These are phyloP conservation scores for Tenthredo scrophulariae DNA, from an alignment of 2,888 invertebrate species.

Conservation along the genomic window DNA sequence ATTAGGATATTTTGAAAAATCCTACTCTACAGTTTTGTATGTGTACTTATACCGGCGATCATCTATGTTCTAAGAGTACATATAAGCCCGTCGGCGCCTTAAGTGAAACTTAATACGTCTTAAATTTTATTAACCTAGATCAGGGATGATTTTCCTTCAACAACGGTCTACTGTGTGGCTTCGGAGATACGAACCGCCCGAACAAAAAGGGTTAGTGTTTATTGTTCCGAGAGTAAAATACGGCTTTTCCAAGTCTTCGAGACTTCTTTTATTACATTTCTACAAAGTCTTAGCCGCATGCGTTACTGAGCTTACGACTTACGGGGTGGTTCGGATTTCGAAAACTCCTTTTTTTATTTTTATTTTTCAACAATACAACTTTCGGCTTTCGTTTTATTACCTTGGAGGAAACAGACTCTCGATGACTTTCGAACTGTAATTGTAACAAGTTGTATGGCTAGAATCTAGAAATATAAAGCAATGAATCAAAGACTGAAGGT, in stretches of 20 bases:
- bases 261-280: constrained; percentile 8
- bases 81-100: constrained; percentile 46
- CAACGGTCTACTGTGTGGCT: constrained; percentile 64
- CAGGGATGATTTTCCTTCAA: constrained; percentile 60
- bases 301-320: constrained; percentile 24
- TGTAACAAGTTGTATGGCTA: constrained; percentile 5
- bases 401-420: background rate
- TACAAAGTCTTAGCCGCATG: constrained; percentile 39
- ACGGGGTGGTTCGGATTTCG: constrained; percentile 3
- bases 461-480: background rate
- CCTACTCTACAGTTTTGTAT: background rate
- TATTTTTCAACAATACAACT: background rate
- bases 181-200: constrained; percentile 46
- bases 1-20: background rate
- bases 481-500: constrained; percentile 20
- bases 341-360: background rate
- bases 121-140: constrained; percentile 68
- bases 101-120: constrained; percentile 49
- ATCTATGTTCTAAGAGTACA: constrained; percentile 12
- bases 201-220: constrained; percentile 62
- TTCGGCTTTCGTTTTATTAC: background rate
- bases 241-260: constrained; percentile 50
- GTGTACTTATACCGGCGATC: background rate
- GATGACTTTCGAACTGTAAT: background rate
- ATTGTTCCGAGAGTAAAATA: constrained; percentile 58